Evolutionary conservation across 2,888 invertebrate genomes (phyloP), one percentile per base, ranked within the genome.

Genomic region (Psococerastis gibbosa): DNA sequence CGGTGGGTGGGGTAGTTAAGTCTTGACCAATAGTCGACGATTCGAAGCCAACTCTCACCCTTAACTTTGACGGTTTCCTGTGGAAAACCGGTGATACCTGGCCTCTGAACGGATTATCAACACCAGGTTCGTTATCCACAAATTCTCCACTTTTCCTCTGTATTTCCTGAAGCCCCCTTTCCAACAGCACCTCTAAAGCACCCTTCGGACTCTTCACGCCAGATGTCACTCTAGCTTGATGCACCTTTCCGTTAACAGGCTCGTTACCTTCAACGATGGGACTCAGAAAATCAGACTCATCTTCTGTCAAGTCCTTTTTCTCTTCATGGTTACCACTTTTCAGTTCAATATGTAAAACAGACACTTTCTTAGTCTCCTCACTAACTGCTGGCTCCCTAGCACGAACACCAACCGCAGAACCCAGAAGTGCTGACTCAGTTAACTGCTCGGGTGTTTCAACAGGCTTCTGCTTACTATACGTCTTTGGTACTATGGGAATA

Each of bases 21-120:
- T 20, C 38, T 38, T 38, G 38, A 3, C 38, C 38, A 22, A 38
- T 38, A 18, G 38, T 22, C 3, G 38, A 20, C 6, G 38, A 38
- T 11, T 38, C 38, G 20, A 38, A 38, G n/a, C 38, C 38, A 20
- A 38, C 38, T 20, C 20, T 38, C 4, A 38, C 22, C n/a, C 22
- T 15, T 18, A 38, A 38, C 6, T 16, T 38, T 5, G 15, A 20
- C 16, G 38, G 38, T 22, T 20, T 38, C 20, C 22, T 38, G 11
- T 27, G 27, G 8, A 27, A 6, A 27, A 27, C 27, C 27, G 27
- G 27, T 11, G 27, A 11, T 9, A 11, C 8, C 6, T 6, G 27
- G 27, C 11, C 11, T 27, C 27, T 6, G 11, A 27, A 27, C 11
- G 27, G 27, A 27, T 27, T 27, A 9, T 27, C 27, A 27, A 11